Percentiles rank a stretch among this genome's conserved stretches.
These are phyloP conservation scores for Phyllotreta striolata DNA, from an alignment of 2,888 invertebrate genomes.

Conservation along the genomic window DNA sequence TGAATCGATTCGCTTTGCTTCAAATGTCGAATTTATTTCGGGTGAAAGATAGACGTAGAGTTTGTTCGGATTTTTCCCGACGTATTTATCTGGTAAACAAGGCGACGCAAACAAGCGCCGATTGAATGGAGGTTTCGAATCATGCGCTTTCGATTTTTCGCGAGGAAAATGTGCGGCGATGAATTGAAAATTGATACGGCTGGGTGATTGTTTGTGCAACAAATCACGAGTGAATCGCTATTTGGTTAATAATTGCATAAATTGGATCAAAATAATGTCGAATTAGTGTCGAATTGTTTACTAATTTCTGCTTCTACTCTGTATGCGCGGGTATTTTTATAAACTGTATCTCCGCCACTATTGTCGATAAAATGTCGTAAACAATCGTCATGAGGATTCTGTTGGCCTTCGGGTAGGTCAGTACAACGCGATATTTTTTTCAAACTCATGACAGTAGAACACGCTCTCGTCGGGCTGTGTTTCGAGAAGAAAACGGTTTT, in stretches of 20 bases:
- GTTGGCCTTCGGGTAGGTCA: slow-evolving; percentile 39
- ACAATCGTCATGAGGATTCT: slow-evolving; percentile 33
- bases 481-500: too few relatives aligned
- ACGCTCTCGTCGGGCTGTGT: too few relatives aligned
- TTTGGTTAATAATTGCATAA: slow-evolving; percentile 18
- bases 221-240: too few relatives aligned
- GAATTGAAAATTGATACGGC: slow-evolving; percentile 23
- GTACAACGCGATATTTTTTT: slow-evolving; percentile 32
- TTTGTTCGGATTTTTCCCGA: too few relatives aligned
- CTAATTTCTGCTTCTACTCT: slow-evolving; percentile 1
- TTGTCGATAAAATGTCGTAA: slow-evolving; percentile 22
- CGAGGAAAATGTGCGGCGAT: slow-evolving; percentile 23
- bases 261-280: slow-evolving; percentile 1
- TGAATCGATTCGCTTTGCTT: slow-evolving; percentile 6
- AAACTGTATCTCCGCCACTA: too few relatives aligned
- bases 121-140: not conserved
- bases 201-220: slow-evolving; percentile 21
- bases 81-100: too few relatives aligned
- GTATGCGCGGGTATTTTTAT: not conserved
- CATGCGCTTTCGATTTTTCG: slow-evolving; percentile 22
- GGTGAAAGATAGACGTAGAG: too few relatives aligned
- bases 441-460: slow-evolving; percentile 2
- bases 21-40: too few relatives aligned
- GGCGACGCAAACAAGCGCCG: too few relatives aligned
- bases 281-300: not conserved